phyloP scores from a whole-genome alignment of 2,797 vertebrate species.

The Sebastes umbrosus region DNA sequence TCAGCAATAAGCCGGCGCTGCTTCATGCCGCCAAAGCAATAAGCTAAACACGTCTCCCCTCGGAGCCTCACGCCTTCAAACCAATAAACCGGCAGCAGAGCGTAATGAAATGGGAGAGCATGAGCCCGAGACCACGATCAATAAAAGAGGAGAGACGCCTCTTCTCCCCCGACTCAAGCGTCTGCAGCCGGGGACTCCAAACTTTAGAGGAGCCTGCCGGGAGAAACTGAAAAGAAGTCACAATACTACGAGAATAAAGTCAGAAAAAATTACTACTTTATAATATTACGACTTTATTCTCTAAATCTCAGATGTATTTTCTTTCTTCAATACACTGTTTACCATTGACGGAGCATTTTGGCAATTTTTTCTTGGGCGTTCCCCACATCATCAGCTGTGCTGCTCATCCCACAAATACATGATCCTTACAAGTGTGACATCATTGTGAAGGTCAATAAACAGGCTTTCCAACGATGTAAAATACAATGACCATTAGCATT shows the following conservation, averaged over 20 bases:
- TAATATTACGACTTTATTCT: too few species aligned
- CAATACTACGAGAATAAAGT: background rate
- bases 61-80: conserved; percentile 45
- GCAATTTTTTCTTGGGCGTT: too few species aligned
- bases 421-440: too few species aligned
- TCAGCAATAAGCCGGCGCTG: conserved; percentile 31
- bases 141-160: conserved; percentile 27
- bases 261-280: too few species aligned
- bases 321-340: too few species aligned
- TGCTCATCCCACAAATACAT: too few species aligned
- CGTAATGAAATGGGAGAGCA: conserved; percentile 61
- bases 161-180: conserved; percentile 22
- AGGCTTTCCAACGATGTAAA: too few species aligned
- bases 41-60: conserved; percentile 49
- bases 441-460: too few species aligned
- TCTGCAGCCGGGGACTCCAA: conserved; percentile 19
- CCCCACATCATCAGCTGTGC: too few species aligned
- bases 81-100: conserved; percentile 57
- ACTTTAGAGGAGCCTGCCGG: background rate
- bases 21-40: conserved; percentile 45
- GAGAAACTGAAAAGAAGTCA: background rate
- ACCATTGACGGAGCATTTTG: too few species aligned
- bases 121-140: conserved; percentile 43
- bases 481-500: too few species aligned
- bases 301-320: too few species aligned